These are phyloP conservation scores for Myrmecophaga tridactyla DNA, from an alignment of 2,113 vertebrate species.

Conservation along the genomic window DNA sequence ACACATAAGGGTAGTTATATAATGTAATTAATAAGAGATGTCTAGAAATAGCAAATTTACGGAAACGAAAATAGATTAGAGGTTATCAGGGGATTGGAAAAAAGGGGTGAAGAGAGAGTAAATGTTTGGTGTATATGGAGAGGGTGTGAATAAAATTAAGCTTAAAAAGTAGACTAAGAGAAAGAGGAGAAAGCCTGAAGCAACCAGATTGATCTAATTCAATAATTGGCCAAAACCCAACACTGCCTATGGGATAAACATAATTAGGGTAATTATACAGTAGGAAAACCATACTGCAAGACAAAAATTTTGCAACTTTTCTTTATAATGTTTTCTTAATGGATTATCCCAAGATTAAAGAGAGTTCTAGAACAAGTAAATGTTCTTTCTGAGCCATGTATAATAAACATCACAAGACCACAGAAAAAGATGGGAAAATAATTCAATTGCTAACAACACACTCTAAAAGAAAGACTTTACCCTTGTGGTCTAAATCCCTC, in stretches of 20 bases:
- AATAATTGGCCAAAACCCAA: not conserved
- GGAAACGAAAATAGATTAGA: too few relatives aligned
- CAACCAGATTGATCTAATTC: not conserved
- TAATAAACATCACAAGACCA: not conserved
- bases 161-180: not conserved
- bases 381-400: not conserved
- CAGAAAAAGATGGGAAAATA: not conserved
- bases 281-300: not conserved
- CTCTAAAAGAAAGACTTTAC: not conserved
- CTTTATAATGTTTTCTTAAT: not conserved
- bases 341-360: not conserved
- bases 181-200: not conserved
- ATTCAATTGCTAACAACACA: not conserved
- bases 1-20: too few relatives aligned
- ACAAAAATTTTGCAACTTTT: not conserved
- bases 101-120: too few relatives aligned
- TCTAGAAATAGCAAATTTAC: too few relatives aligned
- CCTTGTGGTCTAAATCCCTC: not conserved
- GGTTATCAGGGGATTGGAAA: too few relatives aligned
- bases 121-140: too few relatives aligned
- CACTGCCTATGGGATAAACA: not conserved
- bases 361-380: not conserved
- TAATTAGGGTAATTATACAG: not conserved
- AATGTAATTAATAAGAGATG: too few relatives aligned
- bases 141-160: too few relatives aligned